phyloP scores from a whole-genome alignment of 2,888 invertebrate species.

The Nomada ruficornis region DNA sequence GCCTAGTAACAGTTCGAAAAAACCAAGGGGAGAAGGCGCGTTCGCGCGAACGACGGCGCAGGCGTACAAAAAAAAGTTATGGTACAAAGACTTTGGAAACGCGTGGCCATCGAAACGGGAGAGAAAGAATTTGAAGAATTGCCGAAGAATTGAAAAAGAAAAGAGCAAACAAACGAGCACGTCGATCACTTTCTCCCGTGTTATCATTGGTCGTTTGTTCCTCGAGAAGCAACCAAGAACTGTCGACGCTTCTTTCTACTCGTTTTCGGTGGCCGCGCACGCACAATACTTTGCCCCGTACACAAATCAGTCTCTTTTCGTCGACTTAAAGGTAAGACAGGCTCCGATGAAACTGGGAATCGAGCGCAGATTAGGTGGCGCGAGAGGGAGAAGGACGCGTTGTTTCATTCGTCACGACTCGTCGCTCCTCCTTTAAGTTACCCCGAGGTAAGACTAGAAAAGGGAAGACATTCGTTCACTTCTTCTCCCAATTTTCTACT shows the following conservation, averaged over 20 bases:
- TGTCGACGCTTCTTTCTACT: not conserved
- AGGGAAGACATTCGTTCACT: not conserved
- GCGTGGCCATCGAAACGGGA: constrained; percentile 62
- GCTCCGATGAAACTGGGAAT: constrained; percentile 56
- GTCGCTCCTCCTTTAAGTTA: not conserved
- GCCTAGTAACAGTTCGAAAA: constrained; percentile 80
- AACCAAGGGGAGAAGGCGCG: constrained; percentile 79
- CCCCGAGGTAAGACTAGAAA: not conserved
- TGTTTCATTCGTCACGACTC: constrained; percentile 2
- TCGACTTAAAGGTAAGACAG: constrained; percentile 53
- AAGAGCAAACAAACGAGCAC: not conserved
- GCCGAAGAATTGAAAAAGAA: no score
- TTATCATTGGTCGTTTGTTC: not conserved
- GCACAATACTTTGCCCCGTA: constrained; percentile 80
- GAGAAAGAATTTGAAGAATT: not conserved
- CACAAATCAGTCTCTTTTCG: constrained; percentile 58
- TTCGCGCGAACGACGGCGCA: constrained; percentile 77
- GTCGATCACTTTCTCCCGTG: not conserved
- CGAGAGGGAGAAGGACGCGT: constrained; percentile 41
- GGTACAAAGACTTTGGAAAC: constrained; percentile 74
- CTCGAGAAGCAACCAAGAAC: no score
- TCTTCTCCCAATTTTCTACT: not conserved
- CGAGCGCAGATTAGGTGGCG: constrained; percentile 44
- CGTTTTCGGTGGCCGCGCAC: constrained; percentile 69
- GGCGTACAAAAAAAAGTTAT: constrained; percentile 73